Base-by-base conservation (phyloP, 2,888 invertebrate species). In the Crocallis elinguaria region DNA sequence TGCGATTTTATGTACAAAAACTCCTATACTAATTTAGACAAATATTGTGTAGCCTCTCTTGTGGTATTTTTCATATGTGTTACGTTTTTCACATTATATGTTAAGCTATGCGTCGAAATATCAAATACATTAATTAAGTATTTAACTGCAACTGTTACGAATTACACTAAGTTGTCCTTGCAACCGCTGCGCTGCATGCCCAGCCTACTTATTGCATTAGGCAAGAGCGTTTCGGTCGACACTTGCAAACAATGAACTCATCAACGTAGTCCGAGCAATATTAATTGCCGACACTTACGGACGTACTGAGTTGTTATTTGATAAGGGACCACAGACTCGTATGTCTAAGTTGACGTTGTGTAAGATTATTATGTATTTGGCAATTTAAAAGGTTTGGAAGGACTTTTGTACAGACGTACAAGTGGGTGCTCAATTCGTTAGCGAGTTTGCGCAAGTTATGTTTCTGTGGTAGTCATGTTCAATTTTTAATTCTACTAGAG, bases 241-340 rank as follows among this genome's bases (percentile, higher is more conserved):
- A 77, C 83, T 81, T 77, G 80, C 84, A 86, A 88, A 88, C 86
- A 87, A 86, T 86, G 86, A 84, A 86, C 86, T 84, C 88, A 86
- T 84, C 86, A 81, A 16, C 33, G 32, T 66, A 64, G 71, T 71
- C 79, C 77, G 68, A 73, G 80, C 73, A 79, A 79, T 82, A 81
- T 86, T 86, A 87, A 87, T 84, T 86, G 73, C 78, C 60, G 69
- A 66, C 69, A 67, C 69, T 72, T 71, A 66, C 60, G 57, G 58
- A 71, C 67, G 68, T n/a, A n/a, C 71, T 63, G 65, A 64, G 65
- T 62, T 49, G 64, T 63, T 71, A 67, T 70, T 67, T 72, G 71
- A 76, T 75, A 73, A 73, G 69, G 64, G 53, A 64, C 48, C 17
- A 48, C 59, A 52, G 57, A 63, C 62, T 67, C 62, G 57, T 58